These are phyloP conservation scores for Montipora capricornis DNA, from an alignment of 64 coral and sea anemone genomes.

Conservation along the genomic window DNA sequence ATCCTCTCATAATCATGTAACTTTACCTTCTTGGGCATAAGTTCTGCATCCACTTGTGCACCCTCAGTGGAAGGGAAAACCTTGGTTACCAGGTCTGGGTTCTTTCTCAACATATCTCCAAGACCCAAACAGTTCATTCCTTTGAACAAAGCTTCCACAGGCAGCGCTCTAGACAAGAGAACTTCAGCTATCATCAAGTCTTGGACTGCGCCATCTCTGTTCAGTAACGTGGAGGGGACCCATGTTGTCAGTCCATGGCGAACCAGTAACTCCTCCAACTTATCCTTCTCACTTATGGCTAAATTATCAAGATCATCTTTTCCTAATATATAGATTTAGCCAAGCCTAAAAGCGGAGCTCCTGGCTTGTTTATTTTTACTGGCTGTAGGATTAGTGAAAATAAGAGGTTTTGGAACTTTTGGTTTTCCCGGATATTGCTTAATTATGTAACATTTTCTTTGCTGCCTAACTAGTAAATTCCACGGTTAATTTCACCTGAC, in stretches of 20 bases:
- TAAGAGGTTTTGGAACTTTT: no score
- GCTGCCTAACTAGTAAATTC: no score
- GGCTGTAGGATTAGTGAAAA: no score
- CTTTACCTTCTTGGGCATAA: constrained; percentile 33
- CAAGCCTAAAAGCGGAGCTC: no score
- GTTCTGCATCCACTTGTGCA: constrained; percentile 34
- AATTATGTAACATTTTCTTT: no score
- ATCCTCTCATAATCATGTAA: not conserved
- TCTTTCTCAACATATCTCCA: constrained; percentile 9
- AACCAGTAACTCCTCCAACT: constrained; percentile 37
- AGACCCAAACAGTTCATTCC: constrained; percentile 24
- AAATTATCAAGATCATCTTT: not conserved
- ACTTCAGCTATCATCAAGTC: constrained; percentile 19
- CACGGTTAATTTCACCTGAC: no score
- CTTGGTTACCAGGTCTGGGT: constrained; percentile 15
- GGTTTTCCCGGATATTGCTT: no score
- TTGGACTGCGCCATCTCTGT: constrained; percentile 1
- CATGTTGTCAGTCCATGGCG: constrained; percentile 37
- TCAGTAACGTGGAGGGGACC: constrained; percentile 13
- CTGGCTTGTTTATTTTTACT: no score
- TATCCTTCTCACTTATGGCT: constrained; percentile 13
- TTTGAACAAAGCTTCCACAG: constrained; percentile 8
- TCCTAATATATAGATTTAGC: constrained; percentile 13
- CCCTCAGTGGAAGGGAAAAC: constrained; percentile 39
- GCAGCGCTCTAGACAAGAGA: not conserved